Conservation (phyloP, 2,888 invertebrate genomes). For the Listrodromus nycthemerus region DNA sequence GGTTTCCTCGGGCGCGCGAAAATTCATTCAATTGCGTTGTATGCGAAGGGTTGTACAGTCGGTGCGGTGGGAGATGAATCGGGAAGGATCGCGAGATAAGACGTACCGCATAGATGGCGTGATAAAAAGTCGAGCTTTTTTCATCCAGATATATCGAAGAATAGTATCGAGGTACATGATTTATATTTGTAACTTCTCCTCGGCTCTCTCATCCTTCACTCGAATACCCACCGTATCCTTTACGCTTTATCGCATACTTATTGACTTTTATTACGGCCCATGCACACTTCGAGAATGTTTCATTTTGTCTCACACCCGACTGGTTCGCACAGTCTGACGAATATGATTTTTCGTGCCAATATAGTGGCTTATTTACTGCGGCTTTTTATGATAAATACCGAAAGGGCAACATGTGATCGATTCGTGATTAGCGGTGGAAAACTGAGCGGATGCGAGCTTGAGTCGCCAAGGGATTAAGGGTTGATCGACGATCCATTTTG, state of each 20-base stretch:
- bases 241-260: neutral
- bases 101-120: neutral
- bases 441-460: too few relatives aligned
- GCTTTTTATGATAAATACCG: too few relatives aligned
- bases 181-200: slow-evolving; percentile 12
- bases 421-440: too few relatives aligned
- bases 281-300: neutral
- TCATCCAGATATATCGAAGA: neutral
- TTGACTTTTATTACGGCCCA: neutral
- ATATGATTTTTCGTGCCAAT: too few relatives aligned
- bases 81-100: slow-evolving; percentile 30
- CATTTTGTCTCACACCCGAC: too few relatives aligned
- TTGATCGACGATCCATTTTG: too few relatives aligned
- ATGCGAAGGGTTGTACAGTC: neutral
- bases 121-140: slow-evolving; percentile 25
- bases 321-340: too few relatives aligned
- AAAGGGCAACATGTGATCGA: too few relatives aligned
- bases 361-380: too few relatives aligned
- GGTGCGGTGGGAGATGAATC: slow-evolving; percentile 23
- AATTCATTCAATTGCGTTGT: slow-evolving; percentile 46
- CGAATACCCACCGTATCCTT: neutral
- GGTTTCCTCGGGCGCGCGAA: slow-evolving; percentile 19
- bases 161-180: neutral
- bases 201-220: slow-evolving; percentile 8
- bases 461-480: too few relatives aligned